Conservation (phyloP, 2,113 vertebrate genomes). For the Pachypanchax playfairii region DNA sequence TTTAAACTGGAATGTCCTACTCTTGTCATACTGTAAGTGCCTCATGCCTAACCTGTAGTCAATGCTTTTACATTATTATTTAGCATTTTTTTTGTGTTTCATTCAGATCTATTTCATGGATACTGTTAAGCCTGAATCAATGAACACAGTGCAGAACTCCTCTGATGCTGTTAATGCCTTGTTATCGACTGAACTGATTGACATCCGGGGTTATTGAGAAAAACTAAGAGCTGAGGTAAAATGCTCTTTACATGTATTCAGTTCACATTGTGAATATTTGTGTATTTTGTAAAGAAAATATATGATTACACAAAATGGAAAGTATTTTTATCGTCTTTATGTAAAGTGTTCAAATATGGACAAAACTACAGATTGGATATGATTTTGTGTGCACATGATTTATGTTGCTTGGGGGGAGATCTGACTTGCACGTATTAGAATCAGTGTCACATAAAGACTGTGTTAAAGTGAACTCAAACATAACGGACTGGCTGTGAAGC, state of each 20-base stretch:
- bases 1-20: not conserved
- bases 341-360: not conserved
- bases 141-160: not conserved
- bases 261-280: not conserved
- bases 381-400: not conserved
- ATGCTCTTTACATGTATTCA: not conserved
- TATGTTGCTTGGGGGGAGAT: too few relatives aligned
- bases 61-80: not conserved
- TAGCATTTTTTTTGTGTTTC: not conserved
- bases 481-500: constrained; percentile 4
- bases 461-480: constrained; percentile 8
- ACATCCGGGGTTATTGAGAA: not conserved
- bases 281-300: constrained; percentile 8
- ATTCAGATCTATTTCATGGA: not conserved
- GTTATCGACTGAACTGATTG: not conserved
- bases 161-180: not conserved
- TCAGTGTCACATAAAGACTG: not conserved
- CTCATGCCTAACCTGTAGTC: not conserved
- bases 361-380: too few relatives aligned
- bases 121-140: not conserved
- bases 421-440: not conserved
- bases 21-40: not conserved
- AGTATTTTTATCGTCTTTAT: constrained; percentile 3
- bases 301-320: not conserved
- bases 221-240: not conserved